A percentile compares a stretch with the other conserved stretches of the same genome.
phyloP scores from a whole-genome alignment of 2,113 vertebrate genomes.

The Clupea harengus region DNA sequence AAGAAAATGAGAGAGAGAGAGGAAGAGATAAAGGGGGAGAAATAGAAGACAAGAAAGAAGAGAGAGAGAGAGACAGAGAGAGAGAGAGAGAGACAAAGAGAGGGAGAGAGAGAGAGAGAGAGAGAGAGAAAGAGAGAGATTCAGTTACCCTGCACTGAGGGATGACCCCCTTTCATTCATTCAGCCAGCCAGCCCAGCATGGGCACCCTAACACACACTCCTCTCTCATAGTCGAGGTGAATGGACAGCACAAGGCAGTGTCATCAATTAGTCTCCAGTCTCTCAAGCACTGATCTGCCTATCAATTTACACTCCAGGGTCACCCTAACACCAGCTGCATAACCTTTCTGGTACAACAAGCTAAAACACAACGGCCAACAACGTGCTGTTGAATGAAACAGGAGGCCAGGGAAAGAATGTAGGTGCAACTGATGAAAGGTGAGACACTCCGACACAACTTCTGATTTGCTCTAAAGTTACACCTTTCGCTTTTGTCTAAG shows the following conservation, averaged over 20 bases:
- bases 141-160: slow-evolving; percentile 3
- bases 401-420: background rate
- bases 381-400: background rate
- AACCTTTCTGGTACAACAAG: background rate
- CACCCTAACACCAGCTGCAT: background rate
- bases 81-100: background rate
- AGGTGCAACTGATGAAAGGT: background rate
- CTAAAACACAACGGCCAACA: background rate
- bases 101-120: background rate
- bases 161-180: slow-evolving; percentile 32
- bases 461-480: background rate
- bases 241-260: background rate
- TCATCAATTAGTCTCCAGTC: background rate
- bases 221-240: background rate
- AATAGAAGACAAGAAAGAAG: background rate
- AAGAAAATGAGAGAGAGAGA: background rate
- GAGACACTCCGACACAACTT: background rate
- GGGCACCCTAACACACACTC: background rate
- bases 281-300: background rate
- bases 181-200: background rate
- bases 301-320: background rate
- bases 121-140: background rate
- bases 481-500: background rate
- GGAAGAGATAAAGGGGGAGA: background rate
- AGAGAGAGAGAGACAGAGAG: background rate